Base-by-base conservation (phyloP, 2,888 invertebrate genomes). In the Erpobdella octoculata region DNA sequence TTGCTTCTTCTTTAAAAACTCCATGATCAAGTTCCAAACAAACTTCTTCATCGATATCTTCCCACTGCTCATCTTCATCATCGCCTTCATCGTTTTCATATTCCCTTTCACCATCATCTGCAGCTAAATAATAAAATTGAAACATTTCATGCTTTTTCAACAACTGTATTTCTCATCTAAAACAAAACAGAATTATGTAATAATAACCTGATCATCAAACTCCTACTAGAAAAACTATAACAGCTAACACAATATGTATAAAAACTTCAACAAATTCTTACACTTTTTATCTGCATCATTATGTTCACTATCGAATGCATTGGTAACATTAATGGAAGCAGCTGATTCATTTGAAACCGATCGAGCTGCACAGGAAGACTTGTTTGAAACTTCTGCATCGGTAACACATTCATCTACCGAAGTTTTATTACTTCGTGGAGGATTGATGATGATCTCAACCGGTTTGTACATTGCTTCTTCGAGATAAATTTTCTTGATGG, bases 11-110 rank as follows among this genome's bases (percentile, higher is more conserved):
- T 31, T 18, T 41, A 18, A 12, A 41, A 18, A 61, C 6, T 9
- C 67, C 67, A 25, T 67, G 67, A 41, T 67, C 38, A 18, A 67
- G 67, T n/a, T 67, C 46, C 28, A 67, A 38, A 46, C 67, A 38
- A 25, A 67, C 46, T 12, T 46, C 46, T 31, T 41, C 67, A n/a
- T 67, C 67, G 12, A 67, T 67, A 31, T 67, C 67, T 31, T 67
- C 67, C 67, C 67, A 67, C 38, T 67, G 67, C 41, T 67, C 67
- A 25, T 67, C 67, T 37, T 67, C 67, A 28, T 67, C 67, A 25
- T 67, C 67, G 18, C 35, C 58, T 28, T 58, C 58, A 8, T 58
- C 21, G 8, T n/a, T 8, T 28, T 58, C 58, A n/a, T n/a, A n/a
- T 36, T 36, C 65, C 6, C 28, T n/a, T n/a, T 37, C 37, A 5